A percentile compares a stretch with the other conserved stretches of the same genome.
These are phyloP conservation scores for Paralichthys olivaceus DNA, from an alignment of 2,113 vertebrate species.

Conservation along the genomic window DNA sequence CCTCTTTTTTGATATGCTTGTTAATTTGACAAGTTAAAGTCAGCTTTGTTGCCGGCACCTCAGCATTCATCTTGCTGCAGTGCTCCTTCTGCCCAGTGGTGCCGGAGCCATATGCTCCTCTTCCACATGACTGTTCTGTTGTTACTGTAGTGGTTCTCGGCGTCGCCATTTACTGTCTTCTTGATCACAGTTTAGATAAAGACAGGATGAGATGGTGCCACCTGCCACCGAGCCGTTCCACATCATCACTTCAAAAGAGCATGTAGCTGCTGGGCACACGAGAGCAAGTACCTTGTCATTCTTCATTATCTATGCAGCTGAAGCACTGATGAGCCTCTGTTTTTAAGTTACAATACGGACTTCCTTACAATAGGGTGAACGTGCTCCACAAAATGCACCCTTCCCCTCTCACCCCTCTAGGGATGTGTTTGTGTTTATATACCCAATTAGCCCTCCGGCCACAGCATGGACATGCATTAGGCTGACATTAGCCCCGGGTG, in stretches of 20 bases:
- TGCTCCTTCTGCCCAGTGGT: conserved; percentile 77
- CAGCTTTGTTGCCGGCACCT: conserved; percentile 76
- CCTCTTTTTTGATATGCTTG: conserved; percentile 65
- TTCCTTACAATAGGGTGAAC: conserved; percentile 42
- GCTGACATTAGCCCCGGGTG: conserved; percentile 79
- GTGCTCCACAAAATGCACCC: conserved; percentile 58
- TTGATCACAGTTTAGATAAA: conserved; percentile 71
- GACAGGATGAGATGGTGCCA: conserved; percentile 62
- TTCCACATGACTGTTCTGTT: conserved; percentile 66
- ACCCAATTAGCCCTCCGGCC: conserved; percentile 83
- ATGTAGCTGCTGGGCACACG: conserved; percentile 35
- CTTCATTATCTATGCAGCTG: conserved; percentile 56
- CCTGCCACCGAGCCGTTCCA: conserved; percentile 70
- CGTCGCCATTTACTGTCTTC: conserved; percentile 62
- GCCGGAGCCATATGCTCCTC: conserved; percentile 79
- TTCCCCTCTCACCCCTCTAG: conserved; percentile 68
- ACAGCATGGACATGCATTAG: conserved; percentile 79
- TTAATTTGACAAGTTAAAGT: conserved; percentile 83
- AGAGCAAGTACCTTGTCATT: conserved; percentile 61
- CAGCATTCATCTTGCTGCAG: conserved; percentile 69
- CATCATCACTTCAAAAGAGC: conserved; percentile 57
- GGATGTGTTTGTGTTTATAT: conserved; percentile 84
- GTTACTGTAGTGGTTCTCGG: conserved; percentile 47
- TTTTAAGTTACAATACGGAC: conserved; percentile 51
- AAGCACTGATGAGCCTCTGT: conserved; percentile 40